A percentile compares a stretch with the other conserved stretches of the same genome.
These are phyloP conservation scores for Hippopotamyrus pictus DNA, from an alignment of 2,797 vertebrate genomes.

Conservation along the genomic window DNA sequence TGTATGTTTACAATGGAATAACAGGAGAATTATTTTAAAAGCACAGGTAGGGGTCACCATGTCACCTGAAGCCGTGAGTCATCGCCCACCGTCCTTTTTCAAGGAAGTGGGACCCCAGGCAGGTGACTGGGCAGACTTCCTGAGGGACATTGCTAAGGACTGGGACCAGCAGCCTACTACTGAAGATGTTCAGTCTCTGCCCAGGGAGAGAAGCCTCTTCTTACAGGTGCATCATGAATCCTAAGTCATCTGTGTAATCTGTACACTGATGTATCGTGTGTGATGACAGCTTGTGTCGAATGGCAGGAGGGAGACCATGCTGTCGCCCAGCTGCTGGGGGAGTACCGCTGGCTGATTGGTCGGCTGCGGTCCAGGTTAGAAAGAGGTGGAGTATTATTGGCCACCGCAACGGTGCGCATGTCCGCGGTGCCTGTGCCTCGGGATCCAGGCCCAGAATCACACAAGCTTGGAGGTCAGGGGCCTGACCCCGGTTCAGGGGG, in stretches of 20 bases:
- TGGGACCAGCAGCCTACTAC: constrained; percentile 37
- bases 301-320: constrained; percentile 53
- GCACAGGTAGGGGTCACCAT: constrained; percentile 57
- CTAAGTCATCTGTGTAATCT: background rate
- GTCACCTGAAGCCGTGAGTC: constrained; percentile 34
- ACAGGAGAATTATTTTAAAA: constrained; percentile 52
- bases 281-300: background rate
- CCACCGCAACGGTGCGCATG: background rate
- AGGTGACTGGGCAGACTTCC: constrained; percentile 71
- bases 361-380: constrained; percentile 60
- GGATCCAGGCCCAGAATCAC: background rate
- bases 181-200: constrained; percentile 15
- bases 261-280: background rate
- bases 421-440: background rate
- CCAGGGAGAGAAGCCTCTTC: constrained; percentile 58
- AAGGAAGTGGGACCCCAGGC: constrained; percentile 61
- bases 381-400: background rate
- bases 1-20: constrained; percentile 26
- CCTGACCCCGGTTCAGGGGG: background rate
- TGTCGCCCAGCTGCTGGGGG: constrained; percentile 56
- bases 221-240: constrained; percentile 57
- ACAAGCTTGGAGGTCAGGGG: background rate
- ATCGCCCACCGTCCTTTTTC: constrained; percentile 56
- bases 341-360: constrained; percentile 57
- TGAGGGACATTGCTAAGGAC: constrained; percentile 51